phyloP scores from a whole-genome alignment of 1,140 invertebrate species.

The Scaptomyza graminum region DNA sequence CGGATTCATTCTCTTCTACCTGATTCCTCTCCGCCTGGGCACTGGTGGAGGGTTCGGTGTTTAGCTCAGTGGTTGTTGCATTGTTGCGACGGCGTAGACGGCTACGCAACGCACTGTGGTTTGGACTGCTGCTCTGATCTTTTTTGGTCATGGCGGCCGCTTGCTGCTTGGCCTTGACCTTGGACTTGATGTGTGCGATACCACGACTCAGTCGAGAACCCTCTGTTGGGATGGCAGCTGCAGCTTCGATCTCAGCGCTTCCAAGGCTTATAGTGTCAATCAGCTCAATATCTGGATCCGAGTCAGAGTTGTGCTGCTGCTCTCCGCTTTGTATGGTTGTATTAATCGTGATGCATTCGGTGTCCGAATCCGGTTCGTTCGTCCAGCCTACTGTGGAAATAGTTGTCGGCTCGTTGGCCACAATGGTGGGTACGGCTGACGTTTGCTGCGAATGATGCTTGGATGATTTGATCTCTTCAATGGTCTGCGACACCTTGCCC shows the following conservation, averaged over 20 bases:
- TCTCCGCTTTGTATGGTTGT: conserved; percentile 68
- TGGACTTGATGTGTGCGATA: conserved; percentile 75
- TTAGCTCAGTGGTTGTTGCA: conserved; percentile 24
- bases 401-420: conserved; percentile 46
- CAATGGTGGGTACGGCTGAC: conserved; percentile 58
- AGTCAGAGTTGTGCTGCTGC: conserved; percentile 66
- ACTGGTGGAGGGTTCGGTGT: conserved; percentile 43
- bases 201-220: conserved; percentile 69
- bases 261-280: conserved; percentile 59
- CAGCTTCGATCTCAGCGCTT: conserved; percentile 35
- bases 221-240: conserved; percentile 40
- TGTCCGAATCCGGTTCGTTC: conserved; percentile 73
- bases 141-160: conserved; percentile 62
- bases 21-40: conserved; percentile 3
- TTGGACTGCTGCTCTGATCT: conserved; percentile 33
- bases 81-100: conserved; percentile 49
- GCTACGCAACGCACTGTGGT: conserved; percentile 28
- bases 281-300: conserved; percentile 65
- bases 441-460: conserved; percentile 54
- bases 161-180: conserved; percentile 76
- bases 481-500: conserved; percentile 80
- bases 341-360: conserved; percentile 66
- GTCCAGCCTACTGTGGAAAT: conserved; percentile 44
- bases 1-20: not conserved
- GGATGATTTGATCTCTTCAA: conserved; percentile 83